Evolutionary conservation across 2,888 invertebrate genomes (phyloP).

Genomic region (Unio pictorum): DNA sequence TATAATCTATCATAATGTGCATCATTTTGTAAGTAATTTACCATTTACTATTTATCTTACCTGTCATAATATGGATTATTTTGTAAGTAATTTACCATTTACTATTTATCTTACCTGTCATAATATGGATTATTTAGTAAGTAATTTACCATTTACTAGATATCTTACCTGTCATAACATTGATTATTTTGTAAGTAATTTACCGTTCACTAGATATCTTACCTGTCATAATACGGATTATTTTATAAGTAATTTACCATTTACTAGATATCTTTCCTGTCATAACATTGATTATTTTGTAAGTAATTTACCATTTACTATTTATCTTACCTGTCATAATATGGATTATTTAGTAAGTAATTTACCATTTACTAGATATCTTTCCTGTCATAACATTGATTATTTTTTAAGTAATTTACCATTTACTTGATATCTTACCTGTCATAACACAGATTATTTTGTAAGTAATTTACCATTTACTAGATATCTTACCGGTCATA

Average conservation of each 20-base stretch:
- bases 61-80: too few species aligned
- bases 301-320: not conserved
- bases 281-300: not conserved
- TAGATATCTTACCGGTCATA: not conserved
- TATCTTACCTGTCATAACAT: too few species aligned
- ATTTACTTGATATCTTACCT: slow-evolving; percentile 42
- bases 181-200: too few species aligned
- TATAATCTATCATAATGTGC: too few species aligned
- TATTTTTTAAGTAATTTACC: too few species aligned
- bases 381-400: too few species aligned
- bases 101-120: not conserved
- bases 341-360: not conserved
- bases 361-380: not conserved
- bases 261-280: too few species aligned
- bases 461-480: not conserved
- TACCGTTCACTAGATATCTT: not conserved
- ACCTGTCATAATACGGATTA: slow-evolving; percentile 44
- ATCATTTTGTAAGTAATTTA: too few species aligned
- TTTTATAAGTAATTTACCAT: not conserved
- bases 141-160: not conserved
- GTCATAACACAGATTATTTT: slow-evolving; percentile 5
- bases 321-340: too few species aligned
- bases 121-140: not conserved
- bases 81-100: not conserved
- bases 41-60: too few species aligned